A percentile compares a stretch with the other conserved stretches of the same genome.
These are phyloP conservation scores for Graphium colonna DNA, from an alignment of 2,888 invertebrate genomes.

Conservation along the genomic window DNA sequence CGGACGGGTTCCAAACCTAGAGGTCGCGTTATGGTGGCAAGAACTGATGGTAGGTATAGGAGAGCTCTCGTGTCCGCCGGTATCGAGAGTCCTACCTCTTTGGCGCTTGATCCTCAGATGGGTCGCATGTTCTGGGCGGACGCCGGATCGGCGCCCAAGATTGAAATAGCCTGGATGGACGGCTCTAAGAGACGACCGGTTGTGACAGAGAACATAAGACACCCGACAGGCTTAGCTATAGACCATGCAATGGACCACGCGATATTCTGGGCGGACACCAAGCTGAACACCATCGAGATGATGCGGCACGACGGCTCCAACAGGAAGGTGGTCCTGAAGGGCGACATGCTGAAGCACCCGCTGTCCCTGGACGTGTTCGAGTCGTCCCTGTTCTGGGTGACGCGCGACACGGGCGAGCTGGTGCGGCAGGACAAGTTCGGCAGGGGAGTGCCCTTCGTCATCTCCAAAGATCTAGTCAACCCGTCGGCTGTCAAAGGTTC, in stretches of 20 bases:
- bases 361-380: slow-evolving; percentile 96
- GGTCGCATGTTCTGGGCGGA: slow-evolving; percentile 97
- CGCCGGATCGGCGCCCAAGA: slow-evolving; percentile 93
- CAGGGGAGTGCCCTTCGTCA: slow-evolving; percentile 90
- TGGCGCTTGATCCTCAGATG: slow-evolving; percentile 91
- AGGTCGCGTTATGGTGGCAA: slow-evolving; percentile 92
- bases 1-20: slow-evolving; percentile 86
- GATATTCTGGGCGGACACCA: slow-evolving; percentile 97
- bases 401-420: slow-evolving; percentile 92
- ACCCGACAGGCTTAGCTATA: slow-evolving; percentile 93
- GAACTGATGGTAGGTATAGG: slow-evolving; percentile 93
- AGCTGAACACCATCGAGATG: slow-evolving; percentile 93
- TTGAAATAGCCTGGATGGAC: slow-evolving; percentile 98
- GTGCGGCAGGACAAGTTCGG: slow-evolving; percentile 98
- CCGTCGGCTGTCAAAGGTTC: slow-evolving; percentile 91
- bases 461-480: slow-evolving; percentile 91
- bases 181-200: slow-evolving; percentile 92
- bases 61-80: slow-evolving; percentile 88
- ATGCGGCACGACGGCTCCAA: slow-evolving; percentile 90
- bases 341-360: slow-evolving; percentile 88
- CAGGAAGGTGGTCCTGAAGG: slow-evolving; percentile 85
- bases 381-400: slow-evolving; percentile 95
- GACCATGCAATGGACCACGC: slow-evolving; percentile 94
- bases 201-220: slow-evolving; percentile 89
- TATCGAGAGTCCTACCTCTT: slow-evolving; percentile 91